Percentiles rank a stretch among this genome's conserved stretches.
These are phyloP conservation scores for Drosophila histrio DNA, from an alignment of 2,888 invertebrate species.

Conservation along the genomic window DNA sequence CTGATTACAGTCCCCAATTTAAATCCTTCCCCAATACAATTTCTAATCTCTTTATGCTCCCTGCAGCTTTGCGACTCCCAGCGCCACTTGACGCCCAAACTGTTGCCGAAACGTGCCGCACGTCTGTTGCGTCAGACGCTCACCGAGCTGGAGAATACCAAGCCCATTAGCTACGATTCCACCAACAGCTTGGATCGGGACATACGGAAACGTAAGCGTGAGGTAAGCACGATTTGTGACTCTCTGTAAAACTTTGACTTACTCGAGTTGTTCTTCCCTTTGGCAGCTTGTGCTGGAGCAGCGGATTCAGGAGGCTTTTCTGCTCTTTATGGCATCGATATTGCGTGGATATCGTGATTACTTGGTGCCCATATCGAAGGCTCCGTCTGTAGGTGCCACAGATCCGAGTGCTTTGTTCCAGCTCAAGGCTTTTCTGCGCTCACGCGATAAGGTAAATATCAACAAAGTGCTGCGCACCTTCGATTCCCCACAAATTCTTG, in stretches of 20 bases:
- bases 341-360: constrained; percentile 95
- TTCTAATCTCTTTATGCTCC: background rate
- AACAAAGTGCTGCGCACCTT: background rate
- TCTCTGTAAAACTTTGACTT: background rate
- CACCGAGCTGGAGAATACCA: constrained; percentile 89
- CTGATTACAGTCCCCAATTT: no score
- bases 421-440: constrained; percentile 93
- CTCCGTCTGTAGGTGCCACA: constrained; percentile 96
- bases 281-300: constrained; percentile 92
- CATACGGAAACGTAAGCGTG: constrained; percentile 91
- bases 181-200: constrained; percentile 91
- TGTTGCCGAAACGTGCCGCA: constrained; percentile 94
- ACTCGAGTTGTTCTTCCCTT: background rate
- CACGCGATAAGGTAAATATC: constrained; percentile 90
- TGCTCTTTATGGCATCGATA: constrained; percentile 96
- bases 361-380: constrained; percentile 96
- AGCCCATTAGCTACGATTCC: constrained; percentile 84
- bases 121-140: constrained; percentile 91
- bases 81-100: constrained; percentile 90
- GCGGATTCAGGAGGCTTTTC: constrained; percentile 98
- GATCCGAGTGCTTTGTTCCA: constrained; percentile 98
- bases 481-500: background rate
- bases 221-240: constrained; percentile 80
- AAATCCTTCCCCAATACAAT: no score
- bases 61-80: constrained; percentile 93